Evolutionary conservation across 2,888 invertebrate genomes (phyloP).

Genomic region (Lithophane ornitopus): DNA sequence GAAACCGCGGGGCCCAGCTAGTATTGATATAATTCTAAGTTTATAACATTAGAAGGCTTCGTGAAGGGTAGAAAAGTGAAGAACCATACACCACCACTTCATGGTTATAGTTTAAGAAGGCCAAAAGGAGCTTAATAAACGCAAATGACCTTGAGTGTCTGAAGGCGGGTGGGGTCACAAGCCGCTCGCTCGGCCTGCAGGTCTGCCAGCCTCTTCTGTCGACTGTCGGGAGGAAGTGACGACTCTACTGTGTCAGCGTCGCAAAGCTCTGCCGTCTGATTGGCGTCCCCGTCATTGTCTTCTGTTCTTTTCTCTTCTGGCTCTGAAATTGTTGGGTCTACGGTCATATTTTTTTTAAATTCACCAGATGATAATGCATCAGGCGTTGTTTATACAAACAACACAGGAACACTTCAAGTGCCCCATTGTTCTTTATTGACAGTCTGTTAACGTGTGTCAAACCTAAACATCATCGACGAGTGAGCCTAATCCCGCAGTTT

Average conservation of each 20-base stretch:
- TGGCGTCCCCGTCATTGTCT: conserved; percentile 88
- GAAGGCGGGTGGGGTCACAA: conserved; percentile 95
- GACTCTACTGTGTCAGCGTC: conserved; percentile 93
- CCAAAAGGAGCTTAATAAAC: not conserved
- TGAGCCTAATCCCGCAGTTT: not conserved
- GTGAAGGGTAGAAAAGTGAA: not conserved
- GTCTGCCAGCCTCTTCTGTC: conserved; percentile 92
- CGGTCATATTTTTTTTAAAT: not conserved
- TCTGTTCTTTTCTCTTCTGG: conserved; percentile 86
- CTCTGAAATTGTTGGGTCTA: conserved; percentile 69
- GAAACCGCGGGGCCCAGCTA: too few species aligned
- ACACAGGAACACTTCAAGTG: not conserved
- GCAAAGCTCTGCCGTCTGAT: conserved; percentile 90
- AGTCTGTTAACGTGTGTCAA: not conserved
- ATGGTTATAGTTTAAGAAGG: not conserved
- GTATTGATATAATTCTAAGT: not conserved
- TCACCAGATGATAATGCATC: not conserved
- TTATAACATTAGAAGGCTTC: not conserved
- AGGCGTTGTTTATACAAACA: conserved; percentile 22
- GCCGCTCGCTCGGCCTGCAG: conserved; percentile 94
- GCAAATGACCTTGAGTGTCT: conserved; percentile 90
- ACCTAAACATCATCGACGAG: conserved; percentile 17
- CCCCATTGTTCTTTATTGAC: conserved; percentile 26
- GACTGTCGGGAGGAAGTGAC: conserved; percentile 92
- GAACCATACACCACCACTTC: not conserved